Base-by-base conservation (phyloP, 2,113 vertebrate genomes). In the Arvicanthis niloticus region DNA sequence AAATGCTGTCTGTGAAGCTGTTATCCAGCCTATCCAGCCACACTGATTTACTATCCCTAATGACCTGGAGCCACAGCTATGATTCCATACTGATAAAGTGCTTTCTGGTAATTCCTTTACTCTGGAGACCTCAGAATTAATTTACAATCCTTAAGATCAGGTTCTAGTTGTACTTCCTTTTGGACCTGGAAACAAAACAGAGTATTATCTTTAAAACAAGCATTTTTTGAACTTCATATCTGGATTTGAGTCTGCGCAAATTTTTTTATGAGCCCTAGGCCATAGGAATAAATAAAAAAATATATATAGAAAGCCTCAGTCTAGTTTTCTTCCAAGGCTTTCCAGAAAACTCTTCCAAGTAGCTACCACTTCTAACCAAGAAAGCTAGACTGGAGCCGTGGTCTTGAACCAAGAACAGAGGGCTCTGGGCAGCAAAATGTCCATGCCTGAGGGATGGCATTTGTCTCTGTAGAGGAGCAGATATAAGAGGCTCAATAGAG, bases 51-150 rank as follows among this genome's bases (percentile, higher is more conserved):
- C 97, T 97, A 97, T 62, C 78, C 77, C 72, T 77, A 70, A 95
- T 88, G 58, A 95, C 95, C 97, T 78, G 42, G 93, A 94, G 95
- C 84, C 75, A 96, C 97, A 97, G 94, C 98, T 98, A 98, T 96
- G 94, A 98, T 98, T 98, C 94, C 88, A 96, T 89, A 75, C 86
- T 96, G 93, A 98, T 97, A 97, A 98, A 97, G 95, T 92, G 97
- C 88, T 95, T 97, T 97, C 96, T 93, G 96, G 91, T 58, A 92
- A 96, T 93, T 98, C 97, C 92, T 98, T 98, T 96, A 93, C 97
- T 98, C 93, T 96, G 85, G 93, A 97, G 98, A 98, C 95, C 96
- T 90, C 97, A 84, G 40, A 97, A 73, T 91, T 88, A 96, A 19
- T 4, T 97, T 97, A 96, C 15, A 73, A 37, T 93, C 94, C 90